A percentile compares a stretch with the other conserved stretches of the same genome.
Conservation (phyloP, 2,113 vertebrate genomes). For the Chamaetylas fuelleborni region DNA sequence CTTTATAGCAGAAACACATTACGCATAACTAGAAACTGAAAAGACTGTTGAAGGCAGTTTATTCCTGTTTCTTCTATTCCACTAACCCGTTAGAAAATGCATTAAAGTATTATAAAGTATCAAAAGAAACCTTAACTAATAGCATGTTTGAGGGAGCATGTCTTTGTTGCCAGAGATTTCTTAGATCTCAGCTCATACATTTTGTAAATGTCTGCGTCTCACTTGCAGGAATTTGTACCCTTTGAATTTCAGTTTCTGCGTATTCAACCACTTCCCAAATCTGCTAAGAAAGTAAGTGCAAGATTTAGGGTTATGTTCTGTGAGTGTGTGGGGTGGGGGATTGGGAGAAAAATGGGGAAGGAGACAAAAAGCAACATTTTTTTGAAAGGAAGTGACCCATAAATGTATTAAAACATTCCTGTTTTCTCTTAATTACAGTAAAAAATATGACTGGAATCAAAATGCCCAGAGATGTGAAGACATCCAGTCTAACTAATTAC, state of each 20-base stretch:
- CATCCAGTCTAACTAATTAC: background rate
- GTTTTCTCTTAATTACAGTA: background rate
- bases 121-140: background rate
- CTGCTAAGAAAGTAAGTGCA: background rate
- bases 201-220: background rate
- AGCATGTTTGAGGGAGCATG: background rate
- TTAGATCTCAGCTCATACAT: background rate
- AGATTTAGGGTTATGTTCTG: background rate
- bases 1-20: slow-evolving; percentile 14
- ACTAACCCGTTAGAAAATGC: background rate
- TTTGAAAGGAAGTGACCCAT: background rate
- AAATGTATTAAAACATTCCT: background rate
- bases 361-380: background rate
- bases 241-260: background rate
- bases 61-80: slow-evolving; percentile 18
- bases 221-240: background rate
- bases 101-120: background rate
- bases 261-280: background rate
- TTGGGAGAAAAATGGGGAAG: background rate
- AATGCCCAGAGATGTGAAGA: background rate
- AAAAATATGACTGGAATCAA: background rate
- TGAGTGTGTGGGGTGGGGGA: too few species aligned
- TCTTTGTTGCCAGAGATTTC: slow-evolving; percentile 33
- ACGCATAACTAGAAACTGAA: background rate
- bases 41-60: background rate